phyloP scores from a whole-genome alignment of 2,113 vertebrate species.

The Cricetomys ansorgei region DNA sequence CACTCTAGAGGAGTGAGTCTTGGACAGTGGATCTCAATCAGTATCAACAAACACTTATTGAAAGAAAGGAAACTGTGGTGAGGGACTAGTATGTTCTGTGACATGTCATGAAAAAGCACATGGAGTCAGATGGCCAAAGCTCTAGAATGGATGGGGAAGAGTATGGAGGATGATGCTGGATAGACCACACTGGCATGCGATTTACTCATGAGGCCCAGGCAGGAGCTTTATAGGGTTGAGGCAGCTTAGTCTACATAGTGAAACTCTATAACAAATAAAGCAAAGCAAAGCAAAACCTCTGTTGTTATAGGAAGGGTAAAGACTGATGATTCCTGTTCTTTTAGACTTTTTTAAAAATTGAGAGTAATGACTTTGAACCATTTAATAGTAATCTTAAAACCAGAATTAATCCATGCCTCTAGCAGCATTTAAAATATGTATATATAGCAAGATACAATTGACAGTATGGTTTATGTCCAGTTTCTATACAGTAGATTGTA shows the following conservation, averaged over 20 bases:
- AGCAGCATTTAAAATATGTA: background rate
- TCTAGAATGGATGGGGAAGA: background rate
- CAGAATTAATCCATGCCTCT: background rate
- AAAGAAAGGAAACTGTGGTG: background rate
- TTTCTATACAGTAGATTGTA: background rate
- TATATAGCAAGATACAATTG: slow-evolving; percentile 10
- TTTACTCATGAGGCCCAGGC: background rate
- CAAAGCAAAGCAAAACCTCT: background rate
- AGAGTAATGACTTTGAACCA: background rate
- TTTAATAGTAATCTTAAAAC: slow-evolving; percentile 57
- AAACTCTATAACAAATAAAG: background rate
- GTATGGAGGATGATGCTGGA: background rate
- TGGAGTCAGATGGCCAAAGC: background rate
- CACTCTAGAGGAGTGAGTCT: background rate
- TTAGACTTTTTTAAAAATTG: background rate
- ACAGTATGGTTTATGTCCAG: slow-evolving; percentile 16
- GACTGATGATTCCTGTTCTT: background rate
- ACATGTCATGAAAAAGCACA: background rate
- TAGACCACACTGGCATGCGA: background rate
- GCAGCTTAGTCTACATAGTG: background rate
- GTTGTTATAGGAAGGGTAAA: background rate
- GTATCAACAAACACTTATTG: slow-evolving; percentile 25
- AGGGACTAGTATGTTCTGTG: background rate
- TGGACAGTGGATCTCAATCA: background rate
- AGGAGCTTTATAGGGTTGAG: too few relatives aligned